Percentiles rank a stretch among this genome's conserved stretches.
Evolutionary conservation across 2,113 vertebrate genomes (phyloP).

Genomic region (Cochlearius cochlearius): DNA sequence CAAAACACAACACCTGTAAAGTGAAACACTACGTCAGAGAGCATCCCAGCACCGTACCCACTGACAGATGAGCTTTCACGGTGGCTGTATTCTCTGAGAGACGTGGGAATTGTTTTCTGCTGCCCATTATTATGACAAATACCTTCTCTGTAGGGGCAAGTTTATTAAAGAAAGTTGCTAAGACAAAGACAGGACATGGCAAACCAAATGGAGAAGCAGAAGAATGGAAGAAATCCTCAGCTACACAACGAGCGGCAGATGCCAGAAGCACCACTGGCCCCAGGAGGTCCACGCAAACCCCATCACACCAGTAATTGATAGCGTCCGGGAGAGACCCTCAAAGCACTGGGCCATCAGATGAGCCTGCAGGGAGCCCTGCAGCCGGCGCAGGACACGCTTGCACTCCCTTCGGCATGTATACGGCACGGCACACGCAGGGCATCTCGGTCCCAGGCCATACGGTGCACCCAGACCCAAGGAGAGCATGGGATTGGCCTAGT

Average conservation of each 20-base stretch:
- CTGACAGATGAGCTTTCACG: not conserved
- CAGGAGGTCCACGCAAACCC: not conserved
- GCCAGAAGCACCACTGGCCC: not conserved
- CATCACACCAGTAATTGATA: not conserved
- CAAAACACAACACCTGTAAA: not conserved
- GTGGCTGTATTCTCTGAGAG: not conserved
- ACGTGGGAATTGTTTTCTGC: not conserved
- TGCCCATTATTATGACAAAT: not conserved
- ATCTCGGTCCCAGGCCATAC: not conserved
- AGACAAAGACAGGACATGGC: not conserved
- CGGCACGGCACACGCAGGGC: fast-evolving
- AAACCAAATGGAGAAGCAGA: not conserved
- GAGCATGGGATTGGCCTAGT: not conserved
- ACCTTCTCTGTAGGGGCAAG: not conserved
- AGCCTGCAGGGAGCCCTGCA: fast-evolving
- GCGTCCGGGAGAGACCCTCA: not conserved
- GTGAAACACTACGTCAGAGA: not conserved
- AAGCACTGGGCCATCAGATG: fast-evolving
- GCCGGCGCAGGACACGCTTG: fast-evolving
- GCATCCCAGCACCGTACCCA: not conserved
- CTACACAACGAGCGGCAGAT: not conserved
- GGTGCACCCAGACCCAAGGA: not conserved
- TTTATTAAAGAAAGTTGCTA: not conserved
- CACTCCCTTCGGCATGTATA: not conserved
- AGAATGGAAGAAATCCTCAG: not conserved